A percentile compares a stretch with the other conserved stretches of the same genome.
Evolutionary conservation across 2,113 vertebrate genomes (phyloP).

Genomic region (Hypomesus transpacificus): DNA sequence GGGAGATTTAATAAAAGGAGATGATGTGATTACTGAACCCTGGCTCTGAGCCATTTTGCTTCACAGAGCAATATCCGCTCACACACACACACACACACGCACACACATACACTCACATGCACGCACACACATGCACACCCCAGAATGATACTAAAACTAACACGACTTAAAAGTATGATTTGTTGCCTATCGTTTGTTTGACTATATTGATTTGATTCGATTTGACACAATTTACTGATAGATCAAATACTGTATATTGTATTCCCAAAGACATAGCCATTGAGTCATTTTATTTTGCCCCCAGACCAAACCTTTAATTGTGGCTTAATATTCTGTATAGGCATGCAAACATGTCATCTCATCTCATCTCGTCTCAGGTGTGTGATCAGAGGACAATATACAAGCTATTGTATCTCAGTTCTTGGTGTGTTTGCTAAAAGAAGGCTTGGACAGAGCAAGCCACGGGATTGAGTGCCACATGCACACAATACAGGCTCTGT

Average conservation of each 20-base stretch:
- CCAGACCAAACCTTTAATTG: no score
- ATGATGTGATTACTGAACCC: constrained; percentile 91
- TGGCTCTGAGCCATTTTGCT: constrained; percentile 84
- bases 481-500: constrained; percentile 52
- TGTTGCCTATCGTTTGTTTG: constrained; percentile 52
- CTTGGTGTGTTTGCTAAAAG: constrained; percentile 48
- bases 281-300: no score
- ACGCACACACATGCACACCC: constrained; percentile 31
- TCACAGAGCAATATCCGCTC: constrained; percentile 83
- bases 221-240: constrained; percentile 15
- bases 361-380: neutral
- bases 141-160: constrained; percentile 63
- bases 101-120: constrained; percentile 20
- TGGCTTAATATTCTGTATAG: no score
- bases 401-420: constrained; percentile 46
- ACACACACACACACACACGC: constrained; percentile 47
- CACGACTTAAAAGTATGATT: constrained; percentile 61
- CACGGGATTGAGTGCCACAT: constrained; percentile 55
- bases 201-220: constrained; percentile 45
- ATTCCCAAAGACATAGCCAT: no score
- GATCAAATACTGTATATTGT: no score
- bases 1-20: constrained; percentile 92
- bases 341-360: constrained; percentile 35
- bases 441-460: constrained; percentile 59
- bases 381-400: neutral